Percentiles rank a stretch among this genome's conserved stretches.
Evolutionary conservation across 1,140 invertebrate species (phyloP).

Genomic region (Coenobita brevimanus): DNA sequence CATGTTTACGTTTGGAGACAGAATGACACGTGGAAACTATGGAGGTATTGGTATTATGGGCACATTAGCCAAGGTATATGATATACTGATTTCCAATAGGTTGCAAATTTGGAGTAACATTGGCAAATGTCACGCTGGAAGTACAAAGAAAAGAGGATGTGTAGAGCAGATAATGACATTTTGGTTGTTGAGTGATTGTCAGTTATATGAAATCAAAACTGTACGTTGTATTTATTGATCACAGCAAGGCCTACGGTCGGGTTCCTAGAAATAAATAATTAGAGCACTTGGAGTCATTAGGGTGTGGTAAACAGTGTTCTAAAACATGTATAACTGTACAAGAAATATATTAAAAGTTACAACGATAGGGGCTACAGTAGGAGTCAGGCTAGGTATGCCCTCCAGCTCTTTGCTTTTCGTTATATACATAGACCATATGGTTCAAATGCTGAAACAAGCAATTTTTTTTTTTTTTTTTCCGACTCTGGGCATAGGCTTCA

Average conservation of each 20-base stretch:
- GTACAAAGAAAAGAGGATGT: background rate
- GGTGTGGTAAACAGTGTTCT: background rate
- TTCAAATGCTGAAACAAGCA: slow-evolving; percentile 6
- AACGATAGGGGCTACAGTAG: background rate
- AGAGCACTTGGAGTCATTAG: background rate
- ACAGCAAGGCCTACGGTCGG: background rate
- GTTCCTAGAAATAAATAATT: background rate
- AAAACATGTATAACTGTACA: background rate
- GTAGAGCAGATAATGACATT: background rate
- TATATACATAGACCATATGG: slow-evolving; percentile 23
- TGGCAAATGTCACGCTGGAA: background rate
- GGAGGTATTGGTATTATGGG: slow-evolving; percentile 22
- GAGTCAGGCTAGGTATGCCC: background rate
- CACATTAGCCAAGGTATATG: slow-evolving; percentile 22
- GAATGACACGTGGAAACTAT: background rate
- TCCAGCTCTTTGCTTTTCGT: slow-evolving; percentile 21
- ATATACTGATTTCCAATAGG: background rate
- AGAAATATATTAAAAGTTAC: background rate
- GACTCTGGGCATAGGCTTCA: too few species aligned
- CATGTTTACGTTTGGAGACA: slow-evolving; percentile 13
- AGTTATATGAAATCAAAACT: background rate
- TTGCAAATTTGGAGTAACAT: background rate
- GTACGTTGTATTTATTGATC: background rate
- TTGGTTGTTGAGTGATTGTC: background rate
- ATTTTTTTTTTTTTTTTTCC: too few species aligned